Evolutionary conservation across 1,140 invertebrate species (phyloP).

Genomic region (Papilio polytes): DNA sequence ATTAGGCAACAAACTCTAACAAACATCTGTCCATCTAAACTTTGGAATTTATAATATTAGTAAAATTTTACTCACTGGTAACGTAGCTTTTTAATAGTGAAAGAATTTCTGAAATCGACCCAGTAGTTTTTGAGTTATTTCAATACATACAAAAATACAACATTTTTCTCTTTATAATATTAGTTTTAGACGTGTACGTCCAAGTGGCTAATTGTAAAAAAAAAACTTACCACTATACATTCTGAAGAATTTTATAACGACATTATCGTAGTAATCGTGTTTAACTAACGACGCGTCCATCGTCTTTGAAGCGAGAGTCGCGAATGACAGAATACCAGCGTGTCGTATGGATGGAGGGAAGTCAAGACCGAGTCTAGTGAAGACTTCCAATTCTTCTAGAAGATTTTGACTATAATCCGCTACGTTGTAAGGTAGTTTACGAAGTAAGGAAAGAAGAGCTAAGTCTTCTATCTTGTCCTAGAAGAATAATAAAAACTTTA

Average conservation of each 20-base stretch:
- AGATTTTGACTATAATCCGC: conserved; percentile 75
- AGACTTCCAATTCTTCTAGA: conserved; percentile 70
- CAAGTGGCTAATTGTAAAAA: too few relatives aligned
- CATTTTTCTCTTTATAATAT: too few relatives aligned
- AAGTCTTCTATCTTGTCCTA: conserved; percentile 74
- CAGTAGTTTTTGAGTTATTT: too few relatives aligned
- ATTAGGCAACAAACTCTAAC: too few relatives aligned
- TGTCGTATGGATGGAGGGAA: conserved; percentile 85
- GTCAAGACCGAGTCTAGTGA: conserved; percentile 71
- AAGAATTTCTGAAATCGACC: too few relatives aligned
- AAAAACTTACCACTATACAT: conserved; percentile 82
- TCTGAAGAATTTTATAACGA: conserved; percentile 88
- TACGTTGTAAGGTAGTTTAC: conserved; percentile 77
- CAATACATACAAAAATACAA: too few relatives aligned
- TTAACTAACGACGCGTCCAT: conserved; percentile 83
- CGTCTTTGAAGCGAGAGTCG: conserved; percentile 88
- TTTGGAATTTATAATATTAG: too few relatives aligned
- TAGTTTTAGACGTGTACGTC: too few relatives aligned
- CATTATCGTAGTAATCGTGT: conserved; percentile 88
- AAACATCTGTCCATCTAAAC: too few relatives aligned
- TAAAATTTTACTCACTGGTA: too few relatives aligned
- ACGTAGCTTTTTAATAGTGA: too few relatives aligned
- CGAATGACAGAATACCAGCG: conserved; percentile 88
- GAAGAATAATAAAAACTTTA: conserved; percentile 21
- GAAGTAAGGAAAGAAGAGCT: conserved; percentile 65